A percentile compares a stretch with the other conserved stretches of the same genome.
phyloP scores from a whole-genome alignment of 2,888 invertebrate species.

The Harpagoxenus sublaevis region DNA sequence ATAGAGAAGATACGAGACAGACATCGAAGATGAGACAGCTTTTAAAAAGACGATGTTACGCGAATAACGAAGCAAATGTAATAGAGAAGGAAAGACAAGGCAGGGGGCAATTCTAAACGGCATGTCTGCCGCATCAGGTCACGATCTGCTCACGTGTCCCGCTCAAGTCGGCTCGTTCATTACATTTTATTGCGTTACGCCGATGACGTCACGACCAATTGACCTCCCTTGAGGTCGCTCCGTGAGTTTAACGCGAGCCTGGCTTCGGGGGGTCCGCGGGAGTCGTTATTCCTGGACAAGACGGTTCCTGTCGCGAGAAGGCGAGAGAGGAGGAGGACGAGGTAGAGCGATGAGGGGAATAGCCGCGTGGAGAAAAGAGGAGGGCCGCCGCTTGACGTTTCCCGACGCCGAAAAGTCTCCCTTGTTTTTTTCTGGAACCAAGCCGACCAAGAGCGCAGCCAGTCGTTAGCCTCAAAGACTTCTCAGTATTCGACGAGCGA shows the following conservation, averaged over 20 bases:
- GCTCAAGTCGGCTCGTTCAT: slow-evolving; percentile 70
- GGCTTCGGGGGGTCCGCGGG: slow-evolving; percentile 69
- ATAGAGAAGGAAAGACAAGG: slow-evolving; percentile 1
- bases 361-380: slow-evolving; percentile 24
- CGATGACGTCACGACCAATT: slow-evolving; percentile 80
- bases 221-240: slow-evolving; percentile 75
- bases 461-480: slow-evolving; percentile 72
- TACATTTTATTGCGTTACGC: slow-evolving; percentile 76
- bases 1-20: background rate
- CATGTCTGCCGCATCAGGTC: slow-evolving; percentile 67
- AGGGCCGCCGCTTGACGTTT: slow-evolving; percentile 50
- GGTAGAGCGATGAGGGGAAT: background rate
- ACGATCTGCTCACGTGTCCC: slow-evolving; percentile 72
- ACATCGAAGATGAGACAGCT: slow-evolving; percentile 12
- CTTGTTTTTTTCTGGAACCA: slow-evolving; percentile 71
- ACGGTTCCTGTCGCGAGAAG: slow-evolving; percentile 56
- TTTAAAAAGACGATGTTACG: slow-evolving; percentile 30
- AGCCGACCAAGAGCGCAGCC: slow-evolving; percentile 65
- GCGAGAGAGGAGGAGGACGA: slow-evolving; percentile 7
- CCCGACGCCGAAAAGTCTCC: slow-evolving; percentile 73
- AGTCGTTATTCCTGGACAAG: slow-evolving; percentile 77
- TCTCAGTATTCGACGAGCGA: slow-evolving; percentile 71
- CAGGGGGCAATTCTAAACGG: slow-evolving; percentile 53
- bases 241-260: slow-evolving; percentile 74
- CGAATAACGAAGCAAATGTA: background rate